Evolutionary conservation across 2,797 vertebrate species (phyloP).

Genomic region (Macropus fuliginosus): DNA sequence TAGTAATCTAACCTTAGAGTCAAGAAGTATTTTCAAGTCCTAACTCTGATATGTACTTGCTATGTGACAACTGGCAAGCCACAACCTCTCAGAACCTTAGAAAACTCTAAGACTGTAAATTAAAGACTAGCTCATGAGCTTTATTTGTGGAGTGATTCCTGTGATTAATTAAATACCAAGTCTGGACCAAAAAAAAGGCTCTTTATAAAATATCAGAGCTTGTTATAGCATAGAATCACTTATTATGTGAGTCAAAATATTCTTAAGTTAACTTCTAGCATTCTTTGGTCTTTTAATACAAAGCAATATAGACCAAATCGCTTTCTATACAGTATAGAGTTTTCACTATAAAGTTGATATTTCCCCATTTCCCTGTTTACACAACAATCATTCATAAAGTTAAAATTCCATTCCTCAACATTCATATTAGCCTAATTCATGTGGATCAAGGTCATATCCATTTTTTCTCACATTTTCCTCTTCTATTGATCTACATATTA

Average conservation of each 20-base stretch:
- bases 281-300: background rate
- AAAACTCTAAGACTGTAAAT: background rate
- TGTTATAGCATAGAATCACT: background rate
- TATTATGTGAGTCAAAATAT: background rate
- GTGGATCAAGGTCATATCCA: background rate
- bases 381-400: background rate
- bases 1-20: background rate
- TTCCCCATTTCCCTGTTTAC: background rate
- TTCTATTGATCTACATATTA: background rate
- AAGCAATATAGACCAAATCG: background rate
- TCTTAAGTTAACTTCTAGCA: background rate
- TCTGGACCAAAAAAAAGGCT: background rate
- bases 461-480: slow-evolving; percentile 16
- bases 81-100: background rate
- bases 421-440: background rate
- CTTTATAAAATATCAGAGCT: background rate
- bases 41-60: background rate
- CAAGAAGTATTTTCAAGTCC: background rate
- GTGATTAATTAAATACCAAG: background rate
- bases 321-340: background rate
- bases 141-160: background rate
- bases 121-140: background rate
- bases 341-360: background rate
- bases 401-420: background rate
- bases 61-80: background rate